Base-by-base conservation (phyloP, 2,113 vertebrate species). In the Lagopus muta region DNA sequence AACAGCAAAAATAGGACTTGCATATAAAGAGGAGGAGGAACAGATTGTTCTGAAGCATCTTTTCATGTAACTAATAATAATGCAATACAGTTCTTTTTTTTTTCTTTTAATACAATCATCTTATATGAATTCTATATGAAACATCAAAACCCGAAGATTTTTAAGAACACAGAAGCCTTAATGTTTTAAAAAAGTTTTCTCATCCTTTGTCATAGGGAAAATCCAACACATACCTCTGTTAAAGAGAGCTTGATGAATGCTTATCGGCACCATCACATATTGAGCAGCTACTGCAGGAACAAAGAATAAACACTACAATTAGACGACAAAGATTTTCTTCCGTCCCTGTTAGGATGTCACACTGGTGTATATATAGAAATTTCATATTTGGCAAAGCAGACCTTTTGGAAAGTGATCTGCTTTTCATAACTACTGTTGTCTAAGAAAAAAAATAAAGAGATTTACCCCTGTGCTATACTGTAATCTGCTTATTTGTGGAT, bases 401-500 rank as follows among this genome's bases (percentile, higher is more conserved):
- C 64, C 42, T 82, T 95, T 86, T 78, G 79, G 89, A 93, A 88
- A 71, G 27, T 21, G 54, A 79, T 90, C 75, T 74, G 71, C 22
- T 86, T 95, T 93, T 85, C 70, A 61, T 76, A 57, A 67, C 77
- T 69, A 27, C 50, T 60, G 62, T 66, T 70, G 72, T 30, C 74
- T 54, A 16, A n/a, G 28, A 64, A 75, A 83, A 80, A 81, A 89
- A 50, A 10, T 12, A 30, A 69, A 36, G 82, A 82, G 10, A 61
- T 93, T 88, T 88, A 88, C 28, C 34, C 25, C 32, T 43, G 62
- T 52, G 24, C 50, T 93, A 86, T 79, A 88, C 55, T 70, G 69
- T 77, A 95, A 81, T 81, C 64, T 93, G 32, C 32, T 95, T 90
- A 86, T 88, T 83, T 81, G 57, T 64, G 65, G 60, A 48, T 83